Conservation (phyloP, 2,113 vertebrate genomes). For the Rhodinocichla rosea region DNA sequence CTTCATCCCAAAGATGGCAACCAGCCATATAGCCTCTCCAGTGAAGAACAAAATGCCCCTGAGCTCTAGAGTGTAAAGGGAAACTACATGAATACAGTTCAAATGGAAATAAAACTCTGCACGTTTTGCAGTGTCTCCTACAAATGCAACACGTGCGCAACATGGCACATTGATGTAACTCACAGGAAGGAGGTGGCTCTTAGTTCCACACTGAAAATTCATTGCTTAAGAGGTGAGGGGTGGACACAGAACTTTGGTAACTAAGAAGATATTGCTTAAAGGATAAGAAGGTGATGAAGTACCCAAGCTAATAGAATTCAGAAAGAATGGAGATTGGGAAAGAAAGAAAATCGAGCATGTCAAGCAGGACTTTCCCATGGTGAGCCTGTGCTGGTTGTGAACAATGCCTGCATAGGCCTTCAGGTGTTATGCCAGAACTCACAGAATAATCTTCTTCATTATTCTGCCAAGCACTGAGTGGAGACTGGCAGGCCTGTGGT, state of each 20-base stretch:
- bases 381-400: neutral
- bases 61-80: neutral
- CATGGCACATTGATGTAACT: neutral
- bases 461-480: neutral
- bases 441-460: neutral
- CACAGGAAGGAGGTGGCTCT: neutral
- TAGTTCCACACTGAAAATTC: neutral
- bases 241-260: neutral
- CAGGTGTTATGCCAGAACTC: neutral
- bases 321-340: neutral
- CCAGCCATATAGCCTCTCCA: neutral
- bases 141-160: neutral
- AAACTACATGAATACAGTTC: neutral
- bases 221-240: neutral
- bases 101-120: neutral
- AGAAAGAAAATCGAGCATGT: neutral
- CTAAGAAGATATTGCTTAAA: neutral
- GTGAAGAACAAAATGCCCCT: neutral
- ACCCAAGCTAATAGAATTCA: neutral
- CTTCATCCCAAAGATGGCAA: constrained; percentile 9
- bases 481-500: neutral
- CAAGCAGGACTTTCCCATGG: neutral
- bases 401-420: neutral
- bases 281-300: neutral
- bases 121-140: neutral